Evolutionary conservation across 2,113 vertebrate genomes (phyloP).

Genomic region (Origma solitaria): DNA sequence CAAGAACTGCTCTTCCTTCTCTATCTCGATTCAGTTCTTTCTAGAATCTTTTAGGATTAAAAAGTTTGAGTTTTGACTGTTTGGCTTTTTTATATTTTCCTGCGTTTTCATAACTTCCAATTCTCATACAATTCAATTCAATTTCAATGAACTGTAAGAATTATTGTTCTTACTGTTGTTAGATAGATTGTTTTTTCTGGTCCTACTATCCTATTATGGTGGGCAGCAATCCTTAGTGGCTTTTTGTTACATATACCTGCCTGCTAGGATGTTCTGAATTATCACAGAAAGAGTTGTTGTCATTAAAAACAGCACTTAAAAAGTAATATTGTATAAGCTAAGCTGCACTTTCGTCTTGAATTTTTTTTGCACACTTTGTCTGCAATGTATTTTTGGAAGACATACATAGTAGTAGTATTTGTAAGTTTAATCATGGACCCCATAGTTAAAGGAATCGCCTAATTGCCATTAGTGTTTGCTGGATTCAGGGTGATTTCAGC

Average conservation of each 20-base stretch:
- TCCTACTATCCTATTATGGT: accelerated
- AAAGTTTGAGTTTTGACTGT: neutral
- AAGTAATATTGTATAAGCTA: neutral
- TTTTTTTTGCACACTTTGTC: neutral
- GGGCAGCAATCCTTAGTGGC: neutral
- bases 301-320: neutral
- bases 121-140: too few relatives aligned
- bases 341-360: neutral
- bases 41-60: neutral
- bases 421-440: neutral
- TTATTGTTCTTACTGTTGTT: neutral
- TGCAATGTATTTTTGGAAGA: neutral
- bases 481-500: neutral
- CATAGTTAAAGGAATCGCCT: neutral
- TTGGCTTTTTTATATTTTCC: neutral
- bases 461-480: neutral
- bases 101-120: neutral
- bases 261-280: too few relatives aligned
- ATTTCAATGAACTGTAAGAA: neutral
- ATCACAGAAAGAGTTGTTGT: neutral
- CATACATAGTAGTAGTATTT: neutral
- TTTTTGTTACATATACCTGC: neutral
- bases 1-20: neutral
- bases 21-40: accelerated
- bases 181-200: neutral